phyloP scores from a whole-genome alignment of 2,797 vertebrate species.

The Poeciliopsis turneri region DNA sequence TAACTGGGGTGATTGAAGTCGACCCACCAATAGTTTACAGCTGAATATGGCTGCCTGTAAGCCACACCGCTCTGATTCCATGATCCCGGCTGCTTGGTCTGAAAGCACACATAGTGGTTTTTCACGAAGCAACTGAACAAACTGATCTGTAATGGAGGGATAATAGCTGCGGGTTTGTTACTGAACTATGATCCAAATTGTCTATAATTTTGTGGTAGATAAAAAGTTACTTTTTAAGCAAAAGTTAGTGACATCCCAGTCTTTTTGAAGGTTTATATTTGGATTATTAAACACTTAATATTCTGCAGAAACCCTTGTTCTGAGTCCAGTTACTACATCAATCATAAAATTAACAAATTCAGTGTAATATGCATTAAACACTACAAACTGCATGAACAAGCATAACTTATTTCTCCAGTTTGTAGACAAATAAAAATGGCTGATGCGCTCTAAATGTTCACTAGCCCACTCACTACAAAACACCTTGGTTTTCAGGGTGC shows the following conservation, averaged over 20 bases:
- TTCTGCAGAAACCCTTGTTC: neutral
- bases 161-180: neutral
- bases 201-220: too few relatives aligned
- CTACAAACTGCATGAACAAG: neutral
- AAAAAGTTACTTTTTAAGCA: neutral
- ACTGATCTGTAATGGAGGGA: neutral
- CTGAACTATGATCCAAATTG: neutral
- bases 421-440: neutral
- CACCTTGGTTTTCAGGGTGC: neutral
- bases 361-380: neutral
- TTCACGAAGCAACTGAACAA: neutral
- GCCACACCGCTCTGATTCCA: neutral
- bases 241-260: neutral
- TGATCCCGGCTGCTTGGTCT: neutral
- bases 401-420: neutral
- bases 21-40: neutral
- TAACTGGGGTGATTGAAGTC: neutral
- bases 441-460: neutral
- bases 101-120: neutral
- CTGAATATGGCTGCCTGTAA: neutral
- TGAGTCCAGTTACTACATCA: neutral
- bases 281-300: neutral
- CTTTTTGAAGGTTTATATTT: neutral
- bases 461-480: neutral
- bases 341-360: neutral